Conservation (phyloP, 2,113 vertebrate species). For the Dicaeum eximium region DNA sequence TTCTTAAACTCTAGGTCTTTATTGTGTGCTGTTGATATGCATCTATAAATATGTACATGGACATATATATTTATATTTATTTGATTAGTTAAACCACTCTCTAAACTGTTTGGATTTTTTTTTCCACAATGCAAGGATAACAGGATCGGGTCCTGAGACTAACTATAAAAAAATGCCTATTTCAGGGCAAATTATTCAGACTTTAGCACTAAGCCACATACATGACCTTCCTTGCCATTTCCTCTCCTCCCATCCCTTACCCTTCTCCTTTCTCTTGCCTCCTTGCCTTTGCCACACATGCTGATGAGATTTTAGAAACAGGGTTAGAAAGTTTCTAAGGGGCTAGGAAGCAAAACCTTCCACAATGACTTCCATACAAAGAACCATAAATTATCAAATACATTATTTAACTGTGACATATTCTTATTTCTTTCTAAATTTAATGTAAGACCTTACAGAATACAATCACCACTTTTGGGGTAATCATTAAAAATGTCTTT, state of each 20-base stretch:
- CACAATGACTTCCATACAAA: not conserved
- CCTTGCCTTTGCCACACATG: not conserved
- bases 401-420: not conserved
- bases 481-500: not conserved
- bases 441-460: not conserved
- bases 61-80: not conserved
- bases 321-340: not conserved
- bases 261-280: not conserved
- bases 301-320: not conserved
- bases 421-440: not conserved
- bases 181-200: not conserved
- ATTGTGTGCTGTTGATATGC: not conserved
- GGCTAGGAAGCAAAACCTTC: not conserved
- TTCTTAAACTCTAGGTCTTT: not conserved
- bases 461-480: not conserved
- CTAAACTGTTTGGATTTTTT: not conserved
- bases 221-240: fast-evolving
- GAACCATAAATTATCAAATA: not conserved
- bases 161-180: not conserved
- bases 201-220: not conserved
- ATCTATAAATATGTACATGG: not conserved
- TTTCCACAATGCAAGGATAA: not conserved
- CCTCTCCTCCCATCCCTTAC: not conserved
- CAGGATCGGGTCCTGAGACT: not conserved
- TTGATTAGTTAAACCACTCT: not conserved